Evolutionary conservation across 2,797 vertebrate genomes (phyloP), one percentile per base, ranked within the genome.

Genomic region (Diglossa cyanea): DNA sequence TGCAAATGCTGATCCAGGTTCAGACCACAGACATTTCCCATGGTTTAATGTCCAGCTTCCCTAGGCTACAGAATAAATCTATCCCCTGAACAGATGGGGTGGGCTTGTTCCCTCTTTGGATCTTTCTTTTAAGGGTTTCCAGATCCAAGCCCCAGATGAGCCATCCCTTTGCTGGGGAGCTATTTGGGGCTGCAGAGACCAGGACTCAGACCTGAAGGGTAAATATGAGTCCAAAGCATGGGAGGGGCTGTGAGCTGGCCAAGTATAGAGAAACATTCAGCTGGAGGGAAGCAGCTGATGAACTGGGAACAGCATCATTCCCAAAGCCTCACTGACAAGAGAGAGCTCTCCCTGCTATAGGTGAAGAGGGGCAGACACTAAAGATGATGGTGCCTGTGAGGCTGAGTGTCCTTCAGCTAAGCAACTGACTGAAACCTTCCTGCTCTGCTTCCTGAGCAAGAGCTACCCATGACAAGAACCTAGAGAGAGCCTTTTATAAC

Each of bases 21-120:
- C 66, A 68, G 68, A 67, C 8, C 50, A 24, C 86, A 86, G 75
- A 87, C 17, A 63, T 77, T 90, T 94, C 88, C 62, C 86, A 44
- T 63, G 45, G 68, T 65, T 62, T 88, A 78, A 60, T 65, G 35
- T 67, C 37, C 10, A 4, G 31, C 44, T n/a, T 26, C 35, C 45
- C 58, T 50, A 31, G 35, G 12, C 62, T 71, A 39, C 48, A 73
- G 67, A 40, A 88, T 33, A 82, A 79, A 72, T 51, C 30, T 20
- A 28, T 60, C 33, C 72, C 47, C 14, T 0, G 30, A 17, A 37
- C 51, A 61, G 81, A 66, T 4, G 19, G 45, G 55, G n/a, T 33
- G 28, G 63, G 45, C n/a, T 88, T 11, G 24, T 26, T 71, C 72
- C 67, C 30, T 35, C 42, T 31, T 70, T 1, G 0, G n/a, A 67